A percentile compares a stretch with the other conserved stretches of the same genome.
Conservation (phyloP, 2,113 vertebrate species). For the Cnemophilus loriae region DNA sequence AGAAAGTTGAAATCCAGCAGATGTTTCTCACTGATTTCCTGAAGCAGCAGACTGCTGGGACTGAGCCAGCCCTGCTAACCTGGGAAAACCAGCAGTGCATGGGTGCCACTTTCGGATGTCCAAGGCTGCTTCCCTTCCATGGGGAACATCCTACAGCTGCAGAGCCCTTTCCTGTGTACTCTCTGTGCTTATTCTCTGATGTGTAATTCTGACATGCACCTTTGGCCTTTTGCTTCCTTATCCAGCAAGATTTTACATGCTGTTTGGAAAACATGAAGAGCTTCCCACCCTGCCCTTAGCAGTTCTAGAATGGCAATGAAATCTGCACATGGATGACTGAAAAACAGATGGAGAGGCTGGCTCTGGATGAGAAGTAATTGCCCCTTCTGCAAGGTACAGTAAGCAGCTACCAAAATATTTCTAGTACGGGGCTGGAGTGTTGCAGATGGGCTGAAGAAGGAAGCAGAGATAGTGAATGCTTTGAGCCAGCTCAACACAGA, state of each 20-base stretch:
- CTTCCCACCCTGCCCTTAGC: background rate
- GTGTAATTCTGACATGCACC: background rate
- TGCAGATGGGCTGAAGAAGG: background rate
- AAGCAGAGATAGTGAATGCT: background rate
- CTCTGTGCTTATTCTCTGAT: background rate
- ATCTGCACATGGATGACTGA: background rate
- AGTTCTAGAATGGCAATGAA: background rate
- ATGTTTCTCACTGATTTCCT: background rate
- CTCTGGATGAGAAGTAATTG: background rate
- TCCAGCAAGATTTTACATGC: background rate
- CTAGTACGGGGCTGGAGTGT: background rate
- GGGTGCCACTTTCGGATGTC: background rate
- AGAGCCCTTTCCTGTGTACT: background rate
- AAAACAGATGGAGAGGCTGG: background rate
- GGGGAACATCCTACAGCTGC: background rate
- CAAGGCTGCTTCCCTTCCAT: background rate
- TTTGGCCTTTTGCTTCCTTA: background rate
- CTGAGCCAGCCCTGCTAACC: background rate
- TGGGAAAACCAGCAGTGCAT: background rate
- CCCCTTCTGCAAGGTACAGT: background rate
- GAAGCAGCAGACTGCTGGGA: background rate
- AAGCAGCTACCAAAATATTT: background rate
- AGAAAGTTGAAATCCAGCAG: background rate
- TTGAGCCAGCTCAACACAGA: background rate
- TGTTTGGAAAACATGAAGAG: background rate